Evolutionary conservation across 2,113 vertebrate genomes (phyloP).

Genomic region (Gallinago paraguaiae): DNA sequence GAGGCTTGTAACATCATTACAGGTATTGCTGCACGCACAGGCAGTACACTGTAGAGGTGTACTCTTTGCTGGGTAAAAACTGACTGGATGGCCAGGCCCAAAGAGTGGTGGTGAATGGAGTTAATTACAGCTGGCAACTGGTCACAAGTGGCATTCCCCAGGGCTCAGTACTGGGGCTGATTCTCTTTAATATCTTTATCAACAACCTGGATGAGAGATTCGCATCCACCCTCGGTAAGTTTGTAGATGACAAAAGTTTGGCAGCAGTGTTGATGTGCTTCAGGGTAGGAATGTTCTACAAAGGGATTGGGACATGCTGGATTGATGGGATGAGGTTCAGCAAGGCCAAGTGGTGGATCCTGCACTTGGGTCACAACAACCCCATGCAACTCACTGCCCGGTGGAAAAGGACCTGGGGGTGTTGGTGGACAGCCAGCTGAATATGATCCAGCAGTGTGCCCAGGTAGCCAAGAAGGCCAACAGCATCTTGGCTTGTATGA

Average conservation of each 20-base stretch:
- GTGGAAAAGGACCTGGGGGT: rapidly evolving
- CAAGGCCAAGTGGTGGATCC: rapidly evolving
- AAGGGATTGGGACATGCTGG: background rate
- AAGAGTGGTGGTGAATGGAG: background rate
- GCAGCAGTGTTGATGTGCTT: background rate
- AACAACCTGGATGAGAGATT: rapidly evolving
- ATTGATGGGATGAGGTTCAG: rapidly evolving
- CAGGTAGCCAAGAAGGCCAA: background rate
- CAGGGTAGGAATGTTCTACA: background rate
- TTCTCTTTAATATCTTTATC: background rate
- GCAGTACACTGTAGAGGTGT: background rate
- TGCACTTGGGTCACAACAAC: background rate
- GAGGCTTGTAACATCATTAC: background rate
- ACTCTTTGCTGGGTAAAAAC: background rate
- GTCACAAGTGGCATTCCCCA: background rate
- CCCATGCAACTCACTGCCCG: rapidly evolving
- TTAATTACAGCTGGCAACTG: rapidly evolving
- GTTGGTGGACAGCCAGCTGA: rapidly evolving
- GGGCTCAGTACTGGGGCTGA: rapidly evolving
- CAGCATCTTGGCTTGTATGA: background rate
- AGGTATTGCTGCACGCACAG: background rate
- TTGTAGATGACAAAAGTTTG: background rate
- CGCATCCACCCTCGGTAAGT: rapidly evolving
- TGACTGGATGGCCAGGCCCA: background rate
- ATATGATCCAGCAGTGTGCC: background rate